Evolutionary conservation across 2,797 vertebrate species (phyloP), one percentile per base, ranked within the genome.

Genomic region (Champsocephalus esox): DNA sequence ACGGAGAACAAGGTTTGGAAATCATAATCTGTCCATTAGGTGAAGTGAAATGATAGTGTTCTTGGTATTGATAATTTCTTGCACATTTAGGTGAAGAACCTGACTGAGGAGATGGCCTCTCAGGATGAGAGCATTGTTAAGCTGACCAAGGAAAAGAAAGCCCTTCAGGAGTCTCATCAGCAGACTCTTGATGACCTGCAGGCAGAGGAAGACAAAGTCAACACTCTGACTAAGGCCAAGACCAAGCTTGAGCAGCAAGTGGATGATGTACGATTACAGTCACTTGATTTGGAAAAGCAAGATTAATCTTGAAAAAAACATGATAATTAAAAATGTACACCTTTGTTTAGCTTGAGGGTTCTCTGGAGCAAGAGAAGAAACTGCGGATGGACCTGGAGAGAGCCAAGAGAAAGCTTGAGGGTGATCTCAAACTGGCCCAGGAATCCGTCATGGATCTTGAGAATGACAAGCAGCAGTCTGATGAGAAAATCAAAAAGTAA

Each of bases 281-380:
- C 4, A 19, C 3, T 7, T n/a, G 10, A 0, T 5, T 13, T 58
- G 1, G 3, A 1, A 52, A 38, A 62, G 5, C 9, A 46, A n/a
- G 21, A 28, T 12, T 32, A 0, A 19, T 51, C 3, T 55, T 17
- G 14, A 58, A 21, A 21, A 21, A 21, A 21, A 38, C 0, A 0
- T 51, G 14, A 28, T 5, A 8, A 12, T 49, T 2, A 62, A n/a
- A 60, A 28, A 24, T 8, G n/a, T 1, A 0, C 41, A 1, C 51
- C 7, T 61, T 17, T 68, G 3, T 66, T 59, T 76, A 98, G 96
- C 91, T 96, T 87, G 96, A 98, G 88, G 95, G 91, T 48, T 95
- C 96, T 70, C 91, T 97, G 62, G 96, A 98, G 77, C 95, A 97
- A 84, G 97, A 98, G 79, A 97, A 95, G 89, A 97, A 96, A 82